Percentiles rank a stretch among this genome's conserved stretches.
Evolutionary conservation across 2,797 vertebrate species (phyloP).

Genomic region (Philypnodon macrostomus): DNA sequence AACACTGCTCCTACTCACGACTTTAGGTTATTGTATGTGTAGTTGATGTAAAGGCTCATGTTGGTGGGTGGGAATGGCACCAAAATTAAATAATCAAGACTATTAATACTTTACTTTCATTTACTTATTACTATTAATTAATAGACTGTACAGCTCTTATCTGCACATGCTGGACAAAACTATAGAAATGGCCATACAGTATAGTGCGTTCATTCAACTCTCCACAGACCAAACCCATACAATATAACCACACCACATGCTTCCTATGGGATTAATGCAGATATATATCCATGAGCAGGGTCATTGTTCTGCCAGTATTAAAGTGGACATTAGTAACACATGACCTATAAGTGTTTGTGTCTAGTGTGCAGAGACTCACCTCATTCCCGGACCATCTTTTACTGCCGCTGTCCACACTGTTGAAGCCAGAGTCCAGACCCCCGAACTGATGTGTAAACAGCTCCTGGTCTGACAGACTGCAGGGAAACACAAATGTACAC

Average conservation of each 20-base stretch:
- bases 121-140: no score
- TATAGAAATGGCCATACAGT: background rate
- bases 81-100: no score
- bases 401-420: conserved; percentile 90
- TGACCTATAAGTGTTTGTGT: background rate
- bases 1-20: background rate
- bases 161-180: no score
- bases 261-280: background rate
- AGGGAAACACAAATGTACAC: conserved; percentile 2
- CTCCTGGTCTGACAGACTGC: conserved; percentile 84
- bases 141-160: no score
- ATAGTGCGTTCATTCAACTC: background rate
- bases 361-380: conserved; percentile 58
- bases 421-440: conserved; percentile 87
- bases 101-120: no score
- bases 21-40: no score
- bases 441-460: conserved; percentile 79
- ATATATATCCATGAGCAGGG: background rate
- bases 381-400: conserved; percentile 92
- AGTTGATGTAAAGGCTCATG: no score
- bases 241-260: background rate
- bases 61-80: no score
- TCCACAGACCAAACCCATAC: background rate
- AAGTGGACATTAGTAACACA: background rate
- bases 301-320: conserved; percentile 1